Percentiles rank a stretch among this genome's conserved stretches.
phyloP scores from a whole-genome alignment of 2,888 invertebrate genomes.

The Glyphotaelius pellucidus region DNA sequence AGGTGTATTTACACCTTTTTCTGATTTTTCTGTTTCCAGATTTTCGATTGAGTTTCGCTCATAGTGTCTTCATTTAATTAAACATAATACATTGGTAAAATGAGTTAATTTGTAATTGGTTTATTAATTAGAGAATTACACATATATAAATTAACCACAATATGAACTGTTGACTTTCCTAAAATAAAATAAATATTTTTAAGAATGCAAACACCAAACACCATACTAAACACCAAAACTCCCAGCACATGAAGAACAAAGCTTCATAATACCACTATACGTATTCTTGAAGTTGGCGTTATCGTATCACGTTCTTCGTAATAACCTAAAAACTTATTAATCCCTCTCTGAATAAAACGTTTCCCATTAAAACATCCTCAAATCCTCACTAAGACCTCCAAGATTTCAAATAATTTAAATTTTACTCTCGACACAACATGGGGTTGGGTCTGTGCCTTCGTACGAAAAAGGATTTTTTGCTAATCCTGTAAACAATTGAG shows the following conservation, averaged over 20 bases:
- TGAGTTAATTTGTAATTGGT: too few relatives aligned
- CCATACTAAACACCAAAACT: not conserved
- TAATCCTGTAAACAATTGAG: constrained; percentile 66
- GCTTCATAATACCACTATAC: not conserved
- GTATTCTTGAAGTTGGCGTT: not conserved
- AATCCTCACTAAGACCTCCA: constrained; percentile 54
- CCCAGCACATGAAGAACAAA: not conserved
- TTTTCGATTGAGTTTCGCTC: too few relatives aligned
- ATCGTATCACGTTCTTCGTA: constrained; percentile 25
- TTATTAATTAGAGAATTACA: too few relatives aligned
- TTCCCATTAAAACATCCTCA: constrained; percentile 56
- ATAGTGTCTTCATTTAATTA: too few relatives aligned
- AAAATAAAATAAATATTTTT: not conserved
- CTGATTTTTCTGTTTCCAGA: too few relatives aligned
- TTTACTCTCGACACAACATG: constrained; percentile 8
- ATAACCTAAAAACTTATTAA: constrained; percentile 59
- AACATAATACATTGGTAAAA: too few relatives aligned
- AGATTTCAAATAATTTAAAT: constrained; percentile 60
- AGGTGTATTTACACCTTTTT: too few relatives aligned
- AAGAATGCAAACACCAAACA: too few relatives aligned
- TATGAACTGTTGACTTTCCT: too few relatives aligned
- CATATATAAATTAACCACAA: too few relatives aligned
- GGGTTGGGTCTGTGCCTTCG: constrained; percentile 45
- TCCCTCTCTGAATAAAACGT: constrained; percentile 54
- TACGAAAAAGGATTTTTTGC: constrained; percentile 62